A percentile compares a stretch with the other conserved stretches of the same genome.
Evolutionary conservation across 1,140 invertebrate genomes (phyloP).

Genomic region (Venustaconcha ellipsiformis): DNA sequence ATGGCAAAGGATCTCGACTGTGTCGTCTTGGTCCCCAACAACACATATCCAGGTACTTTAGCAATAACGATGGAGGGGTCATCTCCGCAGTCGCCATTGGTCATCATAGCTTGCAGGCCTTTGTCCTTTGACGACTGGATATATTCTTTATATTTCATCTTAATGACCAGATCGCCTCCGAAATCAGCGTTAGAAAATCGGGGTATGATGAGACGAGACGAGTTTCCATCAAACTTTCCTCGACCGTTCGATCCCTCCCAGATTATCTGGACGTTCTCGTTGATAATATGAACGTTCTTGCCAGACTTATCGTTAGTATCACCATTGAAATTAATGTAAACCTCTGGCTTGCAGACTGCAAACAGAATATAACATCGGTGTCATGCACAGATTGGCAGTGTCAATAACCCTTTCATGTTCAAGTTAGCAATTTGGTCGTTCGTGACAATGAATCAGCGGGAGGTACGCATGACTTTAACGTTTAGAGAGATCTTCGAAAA

Average conservation of each 20-base stretch:
- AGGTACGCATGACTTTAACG: no score
- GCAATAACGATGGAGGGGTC: constrained; percentile 41
- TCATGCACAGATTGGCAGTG: not conserved
- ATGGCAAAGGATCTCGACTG: constrained; percentile 14
- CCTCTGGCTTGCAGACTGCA: constrained; percentile 40
- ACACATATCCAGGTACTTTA: constrained; percentile 1
- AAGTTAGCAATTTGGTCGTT: no score
- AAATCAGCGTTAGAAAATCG: constrained; percentile 45
- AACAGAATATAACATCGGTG: not conserved
- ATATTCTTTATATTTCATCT: constrained; percentile 35
- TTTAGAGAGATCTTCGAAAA: not conserved
- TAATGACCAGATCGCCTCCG: constrained; percentile 40
- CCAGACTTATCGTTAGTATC: constrained; percentile 38
- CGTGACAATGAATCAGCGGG: no score
- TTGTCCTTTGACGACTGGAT: constrained; percentile 11
- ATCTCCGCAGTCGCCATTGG: constrained; percentile 46
- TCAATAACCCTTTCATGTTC: no score
- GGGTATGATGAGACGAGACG: constrained; percentile 34
- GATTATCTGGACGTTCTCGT: constrained; percentile 32
- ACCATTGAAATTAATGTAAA: constrained; percentile 40
- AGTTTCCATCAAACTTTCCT: constrained; percentile 18
- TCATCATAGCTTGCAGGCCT: constrained; percentile 35
- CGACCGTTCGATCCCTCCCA: constrained; percentile 39
- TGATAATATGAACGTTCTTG: constrained; percentile 41
- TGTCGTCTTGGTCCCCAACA: constrained; percentile 18